Evolutionary conservation across 2,113 vertebrate genomes (phyloP).

Genomic region (Laticauda colubrina): DNA sequence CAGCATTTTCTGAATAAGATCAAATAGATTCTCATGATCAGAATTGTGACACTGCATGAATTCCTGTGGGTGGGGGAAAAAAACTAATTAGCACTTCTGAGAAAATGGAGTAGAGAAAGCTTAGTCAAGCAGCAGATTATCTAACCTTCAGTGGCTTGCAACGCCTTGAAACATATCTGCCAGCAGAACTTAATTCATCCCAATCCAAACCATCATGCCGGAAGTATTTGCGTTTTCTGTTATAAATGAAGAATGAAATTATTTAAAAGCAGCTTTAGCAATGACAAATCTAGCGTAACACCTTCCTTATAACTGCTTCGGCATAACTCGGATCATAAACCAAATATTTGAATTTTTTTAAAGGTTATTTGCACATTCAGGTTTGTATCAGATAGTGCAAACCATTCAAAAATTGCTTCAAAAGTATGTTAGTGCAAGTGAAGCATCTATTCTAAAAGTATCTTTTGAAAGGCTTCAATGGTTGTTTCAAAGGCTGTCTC

Average conservation of each 20-base stretch:
- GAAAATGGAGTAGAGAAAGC: background rate
- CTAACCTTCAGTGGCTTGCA: constrained; percentile 83
- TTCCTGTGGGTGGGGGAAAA: constrained; percentile 63
- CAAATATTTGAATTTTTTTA: background rate
- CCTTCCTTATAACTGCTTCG: background rate
- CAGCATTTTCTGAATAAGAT: constrained; percentile 86
- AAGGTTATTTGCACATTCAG: background rate
- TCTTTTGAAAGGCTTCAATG: background rate
- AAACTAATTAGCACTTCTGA: background rate
- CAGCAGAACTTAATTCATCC: constrained; percentile 78
- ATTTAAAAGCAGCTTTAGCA: background rate
- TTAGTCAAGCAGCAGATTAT: background rate
- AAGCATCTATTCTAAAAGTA: background rate
- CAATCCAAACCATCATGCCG: constrained; percentile 75
- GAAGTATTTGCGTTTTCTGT: constrained; percentile 81
- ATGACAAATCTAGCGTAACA: background rate
- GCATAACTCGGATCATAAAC: background rate
- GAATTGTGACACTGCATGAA: constrained; percentile 77
- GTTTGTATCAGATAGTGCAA: background rate
- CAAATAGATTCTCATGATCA: constrained; percentile 81
- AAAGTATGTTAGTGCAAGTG: background rate
- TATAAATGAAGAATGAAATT: background rate
- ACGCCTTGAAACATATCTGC: constrained; percentile 80
- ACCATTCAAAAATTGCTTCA: background rate
- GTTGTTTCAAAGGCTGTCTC: background rate